Percentiles rank a stretch among this genome's conserved stretches.
These are phyloP conservation scores for Campylomormyrus numenius DNA, from an alignment of 2,113 vertebrate species.

Conservation along the genomic window DNA sequence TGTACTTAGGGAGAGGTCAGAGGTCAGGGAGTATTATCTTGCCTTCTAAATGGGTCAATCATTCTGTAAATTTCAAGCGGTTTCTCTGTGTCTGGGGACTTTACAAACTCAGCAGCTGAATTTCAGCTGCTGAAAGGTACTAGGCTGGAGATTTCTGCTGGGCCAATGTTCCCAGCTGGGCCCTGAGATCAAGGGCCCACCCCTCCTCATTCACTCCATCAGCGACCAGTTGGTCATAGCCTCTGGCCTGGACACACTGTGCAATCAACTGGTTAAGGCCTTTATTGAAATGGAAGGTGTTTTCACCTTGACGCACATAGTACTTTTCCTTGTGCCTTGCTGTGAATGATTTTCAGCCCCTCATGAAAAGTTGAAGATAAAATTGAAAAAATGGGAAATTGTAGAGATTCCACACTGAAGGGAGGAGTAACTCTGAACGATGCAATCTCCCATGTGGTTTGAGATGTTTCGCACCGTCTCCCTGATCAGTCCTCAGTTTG, in stretches of 20 bases:
- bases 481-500: background rate
- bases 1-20: background rate
- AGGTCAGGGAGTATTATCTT: background rate
- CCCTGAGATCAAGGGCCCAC: background rate
- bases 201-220: background rate
- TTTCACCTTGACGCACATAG: background rate
- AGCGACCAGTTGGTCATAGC: background rate
- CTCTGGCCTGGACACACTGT: background rate
- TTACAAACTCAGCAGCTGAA: background rate
- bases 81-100: background rate
- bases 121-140: background rate
- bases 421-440: background rate
- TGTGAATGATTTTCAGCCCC: background rate
- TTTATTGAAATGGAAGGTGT: background rate
- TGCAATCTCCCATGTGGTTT: background rate
- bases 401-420: background rate
- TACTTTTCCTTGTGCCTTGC: background rate
- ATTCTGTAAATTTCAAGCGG: background rate
- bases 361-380: background rate
- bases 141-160: background rate
- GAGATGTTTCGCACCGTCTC: background rate
- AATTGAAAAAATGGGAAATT: constrained; percentile 3
- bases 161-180: background rate
- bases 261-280: background rate
- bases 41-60: background rate